phyloP scores from a whole-genome alignment of 2,113 vertebrate species.

The Myrmophylax atrothorax region DNA sequence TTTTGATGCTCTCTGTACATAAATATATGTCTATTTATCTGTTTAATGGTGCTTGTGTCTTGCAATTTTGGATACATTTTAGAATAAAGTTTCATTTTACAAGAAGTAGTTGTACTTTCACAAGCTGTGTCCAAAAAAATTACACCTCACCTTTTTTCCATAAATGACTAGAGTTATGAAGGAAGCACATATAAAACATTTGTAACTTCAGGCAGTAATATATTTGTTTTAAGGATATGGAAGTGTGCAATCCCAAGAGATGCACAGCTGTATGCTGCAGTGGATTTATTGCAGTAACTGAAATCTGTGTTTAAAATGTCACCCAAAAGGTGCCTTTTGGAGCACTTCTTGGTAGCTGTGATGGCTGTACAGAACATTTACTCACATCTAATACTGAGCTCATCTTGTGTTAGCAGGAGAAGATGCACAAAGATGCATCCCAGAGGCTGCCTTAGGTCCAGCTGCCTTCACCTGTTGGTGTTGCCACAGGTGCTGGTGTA shows the following conservation, averaged over 20 bases:
- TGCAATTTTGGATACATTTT: slow-evolving; percentile 73
- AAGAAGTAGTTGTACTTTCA: slow-evolving; percentile 65
- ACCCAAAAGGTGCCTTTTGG: neutral
- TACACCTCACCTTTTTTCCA: neutral
- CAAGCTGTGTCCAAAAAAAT: slow-evolving; percentile 8
- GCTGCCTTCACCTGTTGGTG: neutral
- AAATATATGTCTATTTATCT: slow-evolving; percentile 71
- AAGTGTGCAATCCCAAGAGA: neutral
- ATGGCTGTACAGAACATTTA: neutral
- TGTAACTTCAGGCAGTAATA: neutral
- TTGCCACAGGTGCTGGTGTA: neutral
- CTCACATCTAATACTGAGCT: neutral
- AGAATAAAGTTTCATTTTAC: slow-evolving; percentile 75
- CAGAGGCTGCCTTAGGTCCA: neutral
- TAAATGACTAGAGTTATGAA: neutral
- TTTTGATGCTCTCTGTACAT: slow-evolving; percentile 68
- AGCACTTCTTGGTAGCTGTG: neutral
- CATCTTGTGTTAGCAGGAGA: neutral
- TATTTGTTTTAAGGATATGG: neutral
- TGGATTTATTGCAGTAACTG: neutral
- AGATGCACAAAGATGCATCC: neutral
- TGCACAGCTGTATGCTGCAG: neutral
- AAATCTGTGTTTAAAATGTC: neutral
- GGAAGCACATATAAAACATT: neutral
- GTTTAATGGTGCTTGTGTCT: slow-evolving; percentile 68